Evolutionary conservation across 2,888 invertebrate species (phyloP).

Genomic region (Silvanus unidentatus): DNA sequence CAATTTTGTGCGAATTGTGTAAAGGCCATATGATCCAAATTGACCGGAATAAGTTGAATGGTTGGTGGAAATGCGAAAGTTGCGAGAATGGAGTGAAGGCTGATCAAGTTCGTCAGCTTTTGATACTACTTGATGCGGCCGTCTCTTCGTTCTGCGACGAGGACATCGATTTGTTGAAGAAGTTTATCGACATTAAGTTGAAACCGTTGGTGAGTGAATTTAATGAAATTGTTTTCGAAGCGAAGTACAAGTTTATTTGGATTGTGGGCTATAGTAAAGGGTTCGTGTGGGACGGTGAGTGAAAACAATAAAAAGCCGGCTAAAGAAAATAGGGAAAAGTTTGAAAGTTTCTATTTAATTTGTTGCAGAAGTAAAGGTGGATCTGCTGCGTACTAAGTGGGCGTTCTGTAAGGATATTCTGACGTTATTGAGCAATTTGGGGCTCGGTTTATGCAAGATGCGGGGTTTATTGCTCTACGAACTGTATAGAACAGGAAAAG

Average conservation of each 20-base stretch:
- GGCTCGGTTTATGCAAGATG: conserved; percentile 48
- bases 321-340: not conserved
- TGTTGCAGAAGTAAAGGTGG: conserved; percentile 54
- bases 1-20: conserved; percentile 41
- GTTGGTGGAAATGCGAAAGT: conserved; percentile 56
- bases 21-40: conserved; percentile 53
- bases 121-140: conserved; percentile 52
- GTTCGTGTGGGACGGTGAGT: conserved; percentile 54
- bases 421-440: conserved; percentile 52
- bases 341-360: conserved; percentile 11
- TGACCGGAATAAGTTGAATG: conserved; percentile 49
- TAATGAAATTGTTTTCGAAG: conserved; percentile 58
- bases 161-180: conserved; percentile 51
- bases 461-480: conserved; percentile 41
- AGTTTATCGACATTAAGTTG: conserved; percentile 53
- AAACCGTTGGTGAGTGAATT: conserved; percentile 52
- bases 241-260: conserved; percentile 59
- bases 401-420: conserved; percentile 57
- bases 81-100: conserved; percentile 40
- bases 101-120: conserved; percentile 46
- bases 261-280: conserved; percentile 54
- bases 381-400: conserved; percentile 44
- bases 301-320: not conserved
- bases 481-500: conserved; percentile 25
- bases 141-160: conserved; percentile 50